Percentiles rank a stretch among this genome's conserved stretches.
Evolutionary conservation across 2,113 vertebrate species (phyloP).

Genomic region (Podocnemis expansa): DNA sequence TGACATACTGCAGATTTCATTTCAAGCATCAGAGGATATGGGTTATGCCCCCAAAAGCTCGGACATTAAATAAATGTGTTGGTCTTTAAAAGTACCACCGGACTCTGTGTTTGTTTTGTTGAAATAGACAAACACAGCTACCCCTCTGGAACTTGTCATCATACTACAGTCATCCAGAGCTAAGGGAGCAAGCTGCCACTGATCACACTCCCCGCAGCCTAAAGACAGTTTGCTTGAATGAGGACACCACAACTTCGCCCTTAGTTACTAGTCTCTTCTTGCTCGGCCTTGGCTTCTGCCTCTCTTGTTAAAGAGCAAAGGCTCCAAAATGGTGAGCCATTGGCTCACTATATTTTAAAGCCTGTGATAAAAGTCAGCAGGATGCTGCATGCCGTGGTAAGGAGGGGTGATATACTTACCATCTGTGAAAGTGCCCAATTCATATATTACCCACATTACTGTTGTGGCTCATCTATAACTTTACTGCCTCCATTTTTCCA

Average conservation of each 20-base stretch:
- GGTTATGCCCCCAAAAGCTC: too few species aligned
- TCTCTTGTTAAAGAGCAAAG: not conserved
- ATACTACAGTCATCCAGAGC: not conserved
- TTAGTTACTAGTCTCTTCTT: not conserved
- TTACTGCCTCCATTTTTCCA: conserved; percentile 69
- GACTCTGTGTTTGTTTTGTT: too few species aligned
- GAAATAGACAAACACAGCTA: too few species aligned
- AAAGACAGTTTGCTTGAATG: not conserved
- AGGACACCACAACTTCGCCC: not conserved
- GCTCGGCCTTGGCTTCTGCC: not conserved
- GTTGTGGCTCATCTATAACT: conserved; percentile 71
- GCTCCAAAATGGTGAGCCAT: not conserved
- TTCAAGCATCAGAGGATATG: too few species aligned
- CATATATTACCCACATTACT: conserved; percentile 71
- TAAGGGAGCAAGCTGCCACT: not conserved
- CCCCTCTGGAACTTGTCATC: not conserved
- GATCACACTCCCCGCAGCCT: conserved; percentile 15
- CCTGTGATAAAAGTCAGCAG: fast-evolving
- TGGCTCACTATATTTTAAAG: fast-evolving
- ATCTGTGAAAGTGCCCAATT: conserved; percentile 64
- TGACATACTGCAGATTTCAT: too few species aligned
- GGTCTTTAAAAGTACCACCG: too few species aligned
- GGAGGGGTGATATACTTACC: conserved; percentile 56
- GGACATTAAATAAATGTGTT: too few species aligned
- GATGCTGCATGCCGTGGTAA: fast-evolving